A percentile compares a stretch with the other conserved stretches of the same genome.
phyloP scores from a whole-genome alignment of 2,113 vertebrate species.

The Upupa epops region DNA sequence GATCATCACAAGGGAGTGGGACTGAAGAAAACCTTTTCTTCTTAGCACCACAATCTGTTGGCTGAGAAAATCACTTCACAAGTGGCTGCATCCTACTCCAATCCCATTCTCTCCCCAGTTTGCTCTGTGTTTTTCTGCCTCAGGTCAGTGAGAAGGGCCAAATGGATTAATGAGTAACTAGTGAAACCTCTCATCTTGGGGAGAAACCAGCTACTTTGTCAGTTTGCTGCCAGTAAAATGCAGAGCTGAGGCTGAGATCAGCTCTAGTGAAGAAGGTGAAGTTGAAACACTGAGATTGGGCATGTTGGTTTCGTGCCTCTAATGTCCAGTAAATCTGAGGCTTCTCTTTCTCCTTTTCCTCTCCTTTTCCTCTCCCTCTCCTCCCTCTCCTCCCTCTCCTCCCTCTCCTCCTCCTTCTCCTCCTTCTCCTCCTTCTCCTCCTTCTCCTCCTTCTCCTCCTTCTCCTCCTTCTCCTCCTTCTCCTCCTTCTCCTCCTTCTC shows the following conservation, averaged over 20 bases:
- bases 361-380: too few species aligned
- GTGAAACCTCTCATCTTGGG: neutral
- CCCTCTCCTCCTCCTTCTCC: too few species aligned
- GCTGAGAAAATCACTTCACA: neutral
- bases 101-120: neutral
- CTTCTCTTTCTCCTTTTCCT: too few species aligned
- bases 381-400: too few species aligned
- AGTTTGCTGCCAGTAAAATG: neutral
- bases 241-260: too few species aligned
- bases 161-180: neutral
- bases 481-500: too few species aligned
- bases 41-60: neutral
- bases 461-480: too few species aligned
- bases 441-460: too few species aligned
- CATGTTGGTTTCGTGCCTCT: neutral
- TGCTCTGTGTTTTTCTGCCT: neutral
- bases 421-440: too few species aligned
- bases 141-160: neutral
- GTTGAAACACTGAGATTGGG: neutral
- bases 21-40: neutral
- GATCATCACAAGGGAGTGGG: constrained; percentile 13
- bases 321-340: neutral
- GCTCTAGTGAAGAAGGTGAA: too few species aligned
- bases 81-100: neutral
- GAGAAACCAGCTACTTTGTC: neutral